Evolutionary conservation across 2,888 invertebrate species (phyloP), one percentile per base, ranked within the genome.

Genomic region (Mesorhabditis sp.): DNA sequence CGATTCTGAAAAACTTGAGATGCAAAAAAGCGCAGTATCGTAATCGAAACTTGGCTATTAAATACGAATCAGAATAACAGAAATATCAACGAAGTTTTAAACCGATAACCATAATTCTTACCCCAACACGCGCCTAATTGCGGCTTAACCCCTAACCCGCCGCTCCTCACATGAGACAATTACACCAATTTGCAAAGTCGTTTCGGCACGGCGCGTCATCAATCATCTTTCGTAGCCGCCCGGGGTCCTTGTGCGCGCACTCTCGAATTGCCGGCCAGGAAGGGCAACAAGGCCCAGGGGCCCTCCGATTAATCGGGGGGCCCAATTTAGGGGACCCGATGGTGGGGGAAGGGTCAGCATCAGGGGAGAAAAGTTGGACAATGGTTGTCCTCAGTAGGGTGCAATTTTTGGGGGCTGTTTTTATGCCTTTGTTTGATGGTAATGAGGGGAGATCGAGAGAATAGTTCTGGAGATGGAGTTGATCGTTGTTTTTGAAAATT

Each of bases 141-240:
- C 28, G 28, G 28, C 28, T 28, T 28, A 28, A 28, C 28, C 28
- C 28, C 28, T 28, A 28, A 28, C 28, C 28, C 28, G 28, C 28
- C 28, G 28, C 28, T 28, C 28, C 28, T 28, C 28, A 28, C 28
- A 28, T 28, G 58, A 13, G 58, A 50, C 58, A 50, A 50, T 50
- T n/a, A n/a, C 58, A 50, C 58, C 58, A 50, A 50, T 50, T 50
- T 50, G 58, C 58, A 50, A 50, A 50, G 58, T 50, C 58, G n/a
- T 50, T 50, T 50, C 58, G 58, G 28, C 28, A 28, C 58, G 58
- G 7, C 10, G 10, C 58, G 7, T 50, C 58, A 50, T 50, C 58
- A 50, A 50, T 50, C 58, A 50, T 50, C 28, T 28, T 28, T 28
- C 28, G 28, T 28, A 28, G 28, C 1, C 28, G 28, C 28, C 28